Percentiles rank a stretch among this genome's conserved stretches.
Evolutionary conservation across 35 echinoderm and acorn worm species (phyloP).

Genomic region (Patiria miniata): DNA sequence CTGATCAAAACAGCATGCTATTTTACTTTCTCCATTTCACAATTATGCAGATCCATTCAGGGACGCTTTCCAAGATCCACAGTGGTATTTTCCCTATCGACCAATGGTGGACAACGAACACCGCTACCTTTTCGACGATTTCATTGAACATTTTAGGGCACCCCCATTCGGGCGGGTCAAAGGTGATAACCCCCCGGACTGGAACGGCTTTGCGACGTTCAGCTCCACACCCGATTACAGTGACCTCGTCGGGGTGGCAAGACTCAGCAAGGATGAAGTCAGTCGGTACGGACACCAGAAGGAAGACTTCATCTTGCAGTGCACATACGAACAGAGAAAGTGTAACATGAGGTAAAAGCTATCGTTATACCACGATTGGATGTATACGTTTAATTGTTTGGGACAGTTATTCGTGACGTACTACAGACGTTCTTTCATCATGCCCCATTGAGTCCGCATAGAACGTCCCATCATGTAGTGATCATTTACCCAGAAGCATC

Average conservation of each 20-base stretch:
- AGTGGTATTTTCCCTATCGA: neutral
- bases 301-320: constrained; percentile 75
- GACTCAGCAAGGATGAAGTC: constrained; percentile 41
- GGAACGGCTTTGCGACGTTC: constrained; percentile 44
- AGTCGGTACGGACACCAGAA: constrained; percentile 47
- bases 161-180: constrained; percentile 37
- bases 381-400: no score
- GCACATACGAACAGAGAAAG: constrained; percentile 50
- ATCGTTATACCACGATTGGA: no score
- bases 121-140: neutral
- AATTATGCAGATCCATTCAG: neutral
- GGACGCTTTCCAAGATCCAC: neutral
- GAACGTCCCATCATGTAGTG: no score
- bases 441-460: no score
- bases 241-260: constrained; percentile 38
- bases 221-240: constrained; percentile 41
- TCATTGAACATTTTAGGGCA: neutral
- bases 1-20: no score
- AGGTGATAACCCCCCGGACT: constrained; percentile 33
- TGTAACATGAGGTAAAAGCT: constrained; percentile 43
- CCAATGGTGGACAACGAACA: neutral
- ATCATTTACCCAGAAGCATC: neutral
- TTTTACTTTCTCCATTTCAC: no score
- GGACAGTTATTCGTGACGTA: no score
- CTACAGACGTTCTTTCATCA: no score